Conservation (phyloP, 2,113 vertebrate species). For the Corynorhinus townsendii region DNA sequence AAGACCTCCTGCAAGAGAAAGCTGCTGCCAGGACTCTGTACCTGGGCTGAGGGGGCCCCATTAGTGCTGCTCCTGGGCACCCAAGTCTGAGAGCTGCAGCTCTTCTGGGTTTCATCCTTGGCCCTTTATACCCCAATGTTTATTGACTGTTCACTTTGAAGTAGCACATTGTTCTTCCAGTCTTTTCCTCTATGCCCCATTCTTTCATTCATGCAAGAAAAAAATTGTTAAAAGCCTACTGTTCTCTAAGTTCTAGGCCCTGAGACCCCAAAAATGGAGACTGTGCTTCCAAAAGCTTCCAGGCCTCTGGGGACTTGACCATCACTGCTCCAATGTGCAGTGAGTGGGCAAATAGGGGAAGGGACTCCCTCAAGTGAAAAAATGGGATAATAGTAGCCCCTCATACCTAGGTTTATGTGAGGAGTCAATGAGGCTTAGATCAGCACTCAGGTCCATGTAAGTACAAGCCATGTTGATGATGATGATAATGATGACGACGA, state of each 20-base stretch:
- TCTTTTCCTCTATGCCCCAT: neutral
- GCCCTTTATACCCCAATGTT: neutral
- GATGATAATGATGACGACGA: accelerated
- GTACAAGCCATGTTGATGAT: too few relatives aligned
- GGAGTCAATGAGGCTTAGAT: neutral
- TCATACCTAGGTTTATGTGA: neutral
- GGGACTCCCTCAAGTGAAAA: neutral
- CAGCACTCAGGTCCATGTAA: neutral
- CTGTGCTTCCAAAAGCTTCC: neutral
- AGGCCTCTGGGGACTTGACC: neutral
- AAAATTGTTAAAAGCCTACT: neutral
- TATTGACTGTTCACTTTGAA: neutral
- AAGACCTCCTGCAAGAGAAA: neutral
- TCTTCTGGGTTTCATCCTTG: neutral
- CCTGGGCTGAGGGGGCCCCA: neutral
- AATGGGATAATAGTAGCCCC: too few relatives aligned
- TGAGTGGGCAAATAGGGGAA: neutral
- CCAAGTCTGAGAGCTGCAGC: neutral
- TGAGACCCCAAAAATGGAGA: neutral
- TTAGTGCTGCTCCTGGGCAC: neutral
- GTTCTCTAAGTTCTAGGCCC: neutral
- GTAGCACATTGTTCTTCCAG: neutral
- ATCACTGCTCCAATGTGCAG: neutral
- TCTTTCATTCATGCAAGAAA: neutral
- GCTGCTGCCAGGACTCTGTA: neutral